Percentiles rank a stretch among this genome's conserved stretches.
phyloP scores from a whole-genome alignment of 2,888 invertebrate species.

The Hemistola chrysoprasaria region DNA sequence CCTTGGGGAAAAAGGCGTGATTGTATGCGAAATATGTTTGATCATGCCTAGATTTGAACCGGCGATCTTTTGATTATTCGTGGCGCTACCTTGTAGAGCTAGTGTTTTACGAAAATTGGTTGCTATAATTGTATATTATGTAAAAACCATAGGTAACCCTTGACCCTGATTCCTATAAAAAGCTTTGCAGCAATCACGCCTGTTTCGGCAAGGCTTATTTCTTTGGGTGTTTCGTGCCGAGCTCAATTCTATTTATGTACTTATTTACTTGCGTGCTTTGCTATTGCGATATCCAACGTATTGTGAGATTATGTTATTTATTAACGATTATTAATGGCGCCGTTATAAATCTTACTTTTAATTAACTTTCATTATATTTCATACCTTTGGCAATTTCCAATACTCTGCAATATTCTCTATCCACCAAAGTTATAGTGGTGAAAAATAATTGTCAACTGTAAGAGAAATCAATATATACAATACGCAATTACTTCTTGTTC shows the following conservation, averaged over 20 bases:
- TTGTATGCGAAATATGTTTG: conserved; percentile 23
- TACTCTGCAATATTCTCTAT: no score
- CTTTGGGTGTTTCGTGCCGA: conserved; percentile 14
- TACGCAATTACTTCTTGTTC: no score
- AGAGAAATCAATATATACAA: no score
- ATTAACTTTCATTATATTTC: no score
- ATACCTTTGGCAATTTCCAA: no score
- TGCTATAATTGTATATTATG: no score
- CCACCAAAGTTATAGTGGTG: no score
- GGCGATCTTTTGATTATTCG: conserved; percentile 87
- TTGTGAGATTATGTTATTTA: conserved; percentile 6
- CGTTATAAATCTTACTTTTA: no score
- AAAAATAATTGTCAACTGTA: no score
- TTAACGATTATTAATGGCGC: background rate
- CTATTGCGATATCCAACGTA: conserved; percentile 14
- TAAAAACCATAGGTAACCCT: conserved; percentile 11
- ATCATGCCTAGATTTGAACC: conserved; percentile 85
- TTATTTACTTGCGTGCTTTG: conserved; percentile 14
- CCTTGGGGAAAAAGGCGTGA: no score
- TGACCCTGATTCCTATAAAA: conserved; percentile 7
- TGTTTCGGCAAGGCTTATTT: conserved; percentile 21
- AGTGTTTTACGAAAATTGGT: no score
- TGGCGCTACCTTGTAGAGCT: conserved; percentile 74
- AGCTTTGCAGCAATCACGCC: conserved; percentile 11
- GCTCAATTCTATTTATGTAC: conserved; percentile 22